Percentiles rank a stretch among this genome's conserved stretches.
These are phyloP conservation scores for Falcunculus frontatus DNA, from an alignment of 2,113 vertebrate species.

Conservation along the genomic window DNA sequence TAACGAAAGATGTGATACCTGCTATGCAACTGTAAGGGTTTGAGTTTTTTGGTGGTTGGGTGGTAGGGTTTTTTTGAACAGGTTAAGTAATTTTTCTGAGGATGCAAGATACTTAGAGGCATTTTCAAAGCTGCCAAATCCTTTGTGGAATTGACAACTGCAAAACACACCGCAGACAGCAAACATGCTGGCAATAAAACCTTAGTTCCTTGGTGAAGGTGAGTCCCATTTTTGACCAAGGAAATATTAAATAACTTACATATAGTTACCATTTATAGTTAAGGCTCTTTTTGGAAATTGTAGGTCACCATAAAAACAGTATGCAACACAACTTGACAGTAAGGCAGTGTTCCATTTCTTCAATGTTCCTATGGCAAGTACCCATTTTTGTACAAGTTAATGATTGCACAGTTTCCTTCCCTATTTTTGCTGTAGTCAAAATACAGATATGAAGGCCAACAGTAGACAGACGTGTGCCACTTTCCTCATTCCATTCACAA, in stretches of 20 bases:
- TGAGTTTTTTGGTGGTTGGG: not conserved
- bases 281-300: slow-evolving; percentile 79
- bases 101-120: not conserved
- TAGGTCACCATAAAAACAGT: slow-evolving; percentile 67
- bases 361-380: slow-evolving; percentile 70
- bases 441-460: slow-evolving; percentile 60
- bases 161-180: slow-evolving; percentile 54
- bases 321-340: slow-evolving; percentile 69
- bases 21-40: not conserved
- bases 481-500: not conserved
- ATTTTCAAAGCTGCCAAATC: slow-evolving; percentile 48
- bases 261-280: slow-evolving; percentile 71
- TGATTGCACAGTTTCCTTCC: slow-evolving; percentile 65
- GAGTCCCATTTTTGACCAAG: slow-evolving; percentile 62
- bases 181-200: slow-evolving; percentile 60
- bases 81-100: not conserved
- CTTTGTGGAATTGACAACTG: slow-evolving; percentile 16
- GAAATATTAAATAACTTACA: slow-evolving; percentile 72
- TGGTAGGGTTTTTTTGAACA: not conserved
- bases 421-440: slow-evolving; percentile 59
- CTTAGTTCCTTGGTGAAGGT: slow-evolving; percentile 49
- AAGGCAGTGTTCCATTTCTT: slow-evolving; percentile 75
- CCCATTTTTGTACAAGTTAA: slow-evolving; percentile 58
- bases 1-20: not conserved
- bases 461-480: slow-evolving; percentile 17